A percentile compares a stretch with the other conserved stretches of the same genome.
phyloP scores from a whole-genome alignment of 2,888 invertebrate genomes.

The Mythimna vitellina region DNA sequence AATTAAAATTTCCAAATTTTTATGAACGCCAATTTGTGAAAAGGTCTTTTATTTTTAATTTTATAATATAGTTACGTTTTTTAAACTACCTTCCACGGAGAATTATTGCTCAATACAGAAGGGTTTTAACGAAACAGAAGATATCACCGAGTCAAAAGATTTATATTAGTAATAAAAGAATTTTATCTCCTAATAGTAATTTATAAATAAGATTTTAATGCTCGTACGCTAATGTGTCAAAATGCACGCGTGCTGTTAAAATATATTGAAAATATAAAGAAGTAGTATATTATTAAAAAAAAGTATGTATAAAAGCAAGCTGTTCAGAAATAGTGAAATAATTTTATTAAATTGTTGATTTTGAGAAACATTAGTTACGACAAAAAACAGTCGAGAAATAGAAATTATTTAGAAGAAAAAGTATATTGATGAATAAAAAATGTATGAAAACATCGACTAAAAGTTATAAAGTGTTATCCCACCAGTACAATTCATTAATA shows the following conservation, averaged over 20 bases:
- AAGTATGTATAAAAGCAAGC: conserved; percentile 67
- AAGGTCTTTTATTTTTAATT: conserved; percentile 11
- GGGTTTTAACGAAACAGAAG: conserved; percentile 66
- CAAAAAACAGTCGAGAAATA: conserved; percentile 55
- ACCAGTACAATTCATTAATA: conserved; percentile 75
- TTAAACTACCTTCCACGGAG: conserved; percentile 43
- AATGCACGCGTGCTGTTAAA: conserved; percentile 86
- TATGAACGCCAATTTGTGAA: conserved; percentile 9
- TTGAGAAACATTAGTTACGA: conserved; percentile 66
- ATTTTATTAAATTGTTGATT: conserved; percentile 69
- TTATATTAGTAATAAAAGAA: conserved; percentile 81
- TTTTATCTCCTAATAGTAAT: conserved; percentile 84
- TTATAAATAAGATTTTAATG: conserved; percentile 80
- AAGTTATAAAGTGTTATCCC: conserved; percentile 61
- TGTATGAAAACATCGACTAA: conserved; percentile 65
- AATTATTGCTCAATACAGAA: conserved; percentile 81
- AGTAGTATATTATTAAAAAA: conserved; percentile 67
- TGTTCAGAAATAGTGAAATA: conserved; percentile 66
- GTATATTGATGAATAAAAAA: conserved; percentile 59
- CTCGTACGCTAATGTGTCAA: conserved; percentile 87
- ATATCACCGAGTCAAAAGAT: conserved; percentile 78
- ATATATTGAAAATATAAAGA: conserved; percentile 69
- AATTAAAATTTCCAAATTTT: conserved; percentile 6
- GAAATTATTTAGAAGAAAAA: conserved; percentile 62
- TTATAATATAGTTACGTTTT: conserved; percentile 10